Evolutionary conservation across 2,797 vertebrate genomes (phyloP), one percentile per base, ranked within the genome.

Genomic region (Scleropages formosus): DNA sequence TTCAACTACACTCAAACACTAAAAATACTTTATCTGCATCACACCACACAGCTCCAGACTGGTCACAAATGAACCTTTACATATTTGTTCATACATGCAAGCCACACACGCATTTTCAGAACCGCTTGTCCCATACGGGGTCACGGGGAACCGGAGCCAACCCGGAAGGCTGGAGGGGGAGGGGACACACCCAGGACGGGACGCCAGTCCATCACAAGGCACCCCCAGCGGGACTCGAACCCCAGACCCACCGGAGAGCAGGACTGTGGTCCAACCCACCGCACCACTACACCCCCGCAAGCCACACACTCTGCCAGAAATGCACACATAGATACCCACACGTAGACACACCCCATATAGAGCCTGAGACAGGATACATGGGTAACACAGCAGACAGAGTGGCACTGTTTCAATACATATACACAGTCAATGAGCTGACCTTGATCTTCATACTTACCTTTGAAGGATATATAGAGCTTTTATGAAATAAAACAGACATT

Each of bases 11-110:
- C 75, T 74, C 71, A 73, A 67, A 49, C 39, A 61, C 80, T 84
- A 85, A 82, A 82, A 81, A 85, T 80, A 81, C 62, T 7, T 71
- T 77, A 76, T 60, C 78, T 51, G 74, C 79, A 83, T 78, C 80
- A 79, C 76, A 73, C 53, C 77, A n/a, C 8, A 68, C 26, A n/a
- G 51, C 71, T 72, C 49, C 11, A 46, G 46, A 49, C 75, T 59
- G 72, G 75, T 78, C 73, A 31, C 22, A 69, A 44, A 72, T 72
- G 78, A 64, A 73, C 72, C 62, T 65, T 39, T 70, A 74, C 39
- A 69, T 58, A 46, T 68, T 61, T n/a, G 72, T 58, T 78, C 74
- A 73, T 75, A 72, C 62, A 74, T 24, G 16, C 51, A 49, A 8
- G 1, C 59, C 62, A 64, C 20, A 64, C 10, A 27, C 70, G 20